Evolutionary conservation across 2,113 vertebrate genomes (phyloP).

Genomic region (Odobenus rosmarus): DNA sequence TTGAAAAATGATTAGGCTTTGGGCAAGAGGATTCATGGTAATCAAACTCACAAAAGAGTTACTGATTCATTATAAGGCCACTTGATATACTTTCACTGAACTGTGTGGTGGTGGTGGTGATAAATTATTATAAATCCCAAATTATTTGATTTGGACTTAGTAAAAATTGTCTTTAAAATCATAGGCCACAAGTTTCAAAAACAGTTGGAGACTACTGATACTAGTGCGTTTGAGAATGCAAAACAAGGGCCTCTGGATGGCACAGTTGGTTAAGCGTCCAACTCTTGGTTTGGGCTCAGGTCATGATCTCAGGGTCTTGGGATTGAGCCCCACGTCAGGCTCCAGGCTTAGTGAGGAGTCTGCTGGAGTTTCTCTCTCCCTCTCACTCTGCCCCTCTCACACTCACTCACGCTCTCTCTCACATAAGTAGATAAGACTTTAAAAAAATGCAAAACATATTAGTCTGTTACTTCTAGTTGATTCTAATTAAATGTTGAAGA

Average conservation of each 20-base stretch:
- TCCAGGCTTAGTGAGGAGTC: not conserved
- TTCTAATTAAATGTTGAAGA: not conserved
- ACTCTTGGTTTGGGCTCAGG: not conserved
- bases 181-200: not conserved
- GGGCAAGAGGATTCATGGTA: not conserved
- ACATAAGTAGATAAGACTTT: not conserved
- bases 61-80: not conserved
- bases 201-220: not conserved
- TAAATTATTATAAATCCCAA: not conserved
- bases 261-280: not conserved
- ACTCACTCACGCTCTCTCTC: not conserved
- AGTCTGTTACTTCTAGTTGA: not conserved
- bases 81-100: not conserved
- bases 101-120: not conserved
- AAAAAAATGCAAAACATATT: not conserved
- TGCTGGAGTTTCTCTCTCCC: not conserved
- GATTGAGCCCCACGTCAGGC: not conserved
- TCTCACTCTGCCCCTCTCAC: not conserved
- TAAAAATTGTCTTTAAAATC: slow-evolving; percentile 6
- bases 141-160: not conserved
- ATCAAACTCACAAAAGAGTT: not conserved
- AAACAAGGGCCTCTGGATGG: not conserved
- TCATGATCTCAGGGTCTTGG: not conserved
- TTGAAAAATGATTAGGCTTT: not conserved
- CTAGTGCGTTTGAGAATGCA: not conserved